Base-by-base conservation (phyloP, 2,888 invertebrate species). In the Kryphioiulus occultus region DNA sequence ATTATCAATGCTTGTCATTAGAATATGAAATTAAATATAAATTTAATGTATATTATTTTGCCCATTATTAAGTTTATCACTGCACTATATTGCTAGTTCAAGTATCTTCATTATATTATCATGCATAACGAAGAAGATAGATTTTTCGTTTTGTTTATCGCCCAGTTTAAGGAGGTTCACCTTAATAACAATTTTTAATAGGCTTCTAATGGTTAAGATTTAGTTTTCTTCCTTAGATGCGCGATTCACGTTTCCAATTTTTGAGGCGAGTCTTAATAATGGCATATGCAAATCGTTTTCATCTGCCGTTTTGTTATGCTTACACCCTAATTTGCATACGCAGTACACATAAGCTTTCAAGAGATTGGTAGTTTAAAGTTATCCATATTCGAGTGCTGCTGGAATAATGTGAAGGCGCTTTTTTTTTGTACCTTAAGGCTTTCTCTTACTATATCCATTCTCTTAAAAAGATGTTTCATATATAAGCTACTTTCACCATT, bases 261-360 rank as follows among this genome's bases (percentile, higher is more conserved):
- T 68, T 68, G 26, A 68, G 68, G 68, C 68, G n/a, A 68, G 26
- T 68, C 68, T 68, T 68, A 68, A 68, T 68, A 68, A 68, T 68
- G 68, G 68, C 26, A 22, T 68, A 68, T 68, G 68, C 68, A 68
- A 68, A 68, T 68, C 68, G 26, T 68, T 68, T 26, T 68, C 68
- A 26, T 26, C 68, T 68, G 26, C 68, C 68, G 22, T 26, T 68
- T 26, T 26, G 26, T 68, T 68, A 68, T 68, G 22, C 68, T 26
- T 68, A 12, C 68, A 26, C 26, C 26, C 26, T 68, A 68, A 68
- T 68, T 68, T 68, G 68, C 68, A 68, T 68, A 68, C 59, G 59
- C n/a, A 22, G 59, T 59, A 22, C 22, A 22, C 5, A 59, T 22
- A 68, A 22, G 68, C 68, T 68, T 68, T 68, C 68, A 68, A 68